Percentiles rank a stretch among this genome's conserved stretches.
Conservation (phyloP, 2,888 invertebrate species). For the Caenorhabditis angaria region DNA sequence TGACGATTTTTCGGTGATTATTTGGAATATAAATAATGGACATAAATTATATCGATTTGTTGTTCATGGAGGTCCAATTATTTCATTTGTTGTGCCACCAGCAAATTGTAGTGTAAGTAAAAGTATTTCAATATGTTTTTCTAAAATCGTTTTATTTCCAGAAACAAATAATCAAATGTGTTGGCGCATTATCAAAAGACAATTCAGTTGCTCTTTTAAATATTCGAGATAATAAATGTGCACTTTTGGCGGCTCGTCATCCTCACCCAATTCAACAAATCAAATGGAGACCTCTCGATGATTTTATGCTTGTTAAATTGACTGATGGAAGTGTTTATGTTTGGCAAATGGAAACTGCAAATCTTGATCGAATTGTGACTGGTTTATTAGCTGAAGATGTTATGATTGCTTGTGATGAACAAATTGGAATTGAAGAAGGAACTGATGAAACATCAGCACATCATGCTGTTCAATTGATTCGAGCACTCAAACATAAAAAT, state of each 20-base stretch:
- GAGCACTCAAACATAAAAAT: constrained; percentile 89
- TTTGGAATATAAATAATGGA: constrained; percentile 70
- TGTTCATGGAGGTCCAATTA: constrained; percentile 96
- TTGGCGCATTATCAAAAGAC: constrained; percentile 90
- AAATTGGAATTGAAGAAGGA: constrained; percentile 73
- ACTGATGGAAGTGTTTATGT: constrained; percentile 97
- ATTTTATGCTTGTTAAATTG: constrained; percentile 95
- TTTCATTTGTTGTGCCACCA: constrained; percentile 91
- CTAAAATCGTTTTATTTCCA: constrained; percentile 36
- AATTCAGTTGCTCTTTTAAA: constrained; percentile 95
- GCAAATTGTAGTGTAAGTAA: constrained; percentile 79
- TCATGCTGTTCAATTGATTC: constrained; percentile 93
- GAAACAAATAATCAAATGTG: constrained; percentile 55
- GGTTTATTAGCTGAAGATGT: constrained; percentile 90
- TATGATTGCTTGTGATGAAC: constrained; percentile 90
- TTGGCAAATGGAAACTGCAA: constrained; percentile 99
- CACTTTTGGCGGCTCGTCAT: constrained; percentile 91
- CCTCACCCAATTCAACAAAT: constrained; percentile 83
- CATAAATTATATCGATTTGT: constrained; percentile 88
- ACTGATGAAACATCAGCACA: constrained; percentile 82
- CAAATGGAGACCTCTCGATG: constrained; percentile 82
- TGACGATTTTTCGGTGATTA: constrained; percentile 89
- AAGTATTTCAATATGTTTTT: too few species aligned
- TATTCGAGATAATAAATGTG: constrained; percentile 89
- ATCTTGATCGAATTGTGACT: constrained; percentile 91